phyloP scores from a whole-genome alignment of 2,888 invertebrate genomes.

The Cryptus viduatorius region DNA sequence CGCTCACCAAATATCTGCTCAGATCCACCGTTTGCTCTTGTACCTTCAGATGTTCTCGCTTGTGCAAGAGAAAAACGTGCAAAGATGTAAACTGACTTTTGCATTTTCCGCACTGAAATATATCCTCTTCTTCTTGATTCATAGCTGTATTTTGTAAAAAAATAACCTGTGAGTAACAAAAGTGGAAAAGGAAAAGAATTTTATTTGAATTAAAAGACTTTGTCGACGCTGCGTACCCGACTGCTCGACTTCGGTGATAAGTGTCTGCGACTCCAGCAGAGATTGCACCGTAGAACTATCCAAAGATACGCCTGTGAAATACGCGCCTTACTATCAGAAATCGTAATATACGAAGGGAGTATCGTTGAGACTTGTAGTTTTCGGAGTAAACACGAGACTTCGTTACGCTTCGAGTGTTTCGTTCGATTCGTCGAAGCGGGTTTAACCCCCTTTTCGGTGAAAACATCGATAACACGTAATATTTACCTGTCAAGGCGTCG shows the following conservation, averaged over 20 bases:
- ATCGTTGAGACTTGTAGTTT: background rate
- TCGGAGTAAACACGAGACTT: constrained; percentile 5
- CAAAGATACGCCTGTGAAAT: constrained; percentile 79
- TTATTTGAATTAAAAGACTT: background rate
- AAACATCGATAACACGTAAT: background rate
- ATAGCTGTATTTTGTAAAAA: constrained; percentile 73
- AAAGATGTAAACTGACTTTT: constrained; percentile 88
- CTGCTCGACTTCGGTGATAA: constrained; percentile 82
- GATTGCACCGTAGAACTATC: constrained; percentile 82
- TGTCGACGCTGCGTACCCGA: constrained; percentile 76
- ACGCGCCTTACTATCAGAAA: constrained; percentile 24
- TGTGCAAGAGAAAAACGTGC: constrained; percentile 88
- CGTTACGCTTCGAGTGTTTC: constrained; percentile 36
- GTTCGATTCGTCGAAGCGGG: constrained; percentile 35
- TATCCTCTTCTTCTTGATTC: constrained; percentile 88
- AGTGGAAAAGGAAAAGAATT: background rate
- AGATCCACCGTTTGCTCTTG: constrained; percentile 81
- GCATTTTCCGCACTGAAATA: constrained; percentile 90
- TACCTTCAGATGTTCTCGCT: constrained; percentile 84
- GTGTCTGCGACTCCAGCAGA: constrained; percentile 80
- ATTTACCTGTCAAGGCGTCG: constrained; percentile 82
- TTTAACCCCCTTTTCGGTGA: constrained; percentile 32
- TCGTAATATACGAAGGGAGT: constrained; percentile 1
- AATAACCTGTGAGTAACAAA: background rate
- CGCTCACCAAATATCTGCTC: constrained; percentile 80